Conservation (phyloP, 2,888 invertebrate genomes). For the Dinocampus coccinellae region DNA sequence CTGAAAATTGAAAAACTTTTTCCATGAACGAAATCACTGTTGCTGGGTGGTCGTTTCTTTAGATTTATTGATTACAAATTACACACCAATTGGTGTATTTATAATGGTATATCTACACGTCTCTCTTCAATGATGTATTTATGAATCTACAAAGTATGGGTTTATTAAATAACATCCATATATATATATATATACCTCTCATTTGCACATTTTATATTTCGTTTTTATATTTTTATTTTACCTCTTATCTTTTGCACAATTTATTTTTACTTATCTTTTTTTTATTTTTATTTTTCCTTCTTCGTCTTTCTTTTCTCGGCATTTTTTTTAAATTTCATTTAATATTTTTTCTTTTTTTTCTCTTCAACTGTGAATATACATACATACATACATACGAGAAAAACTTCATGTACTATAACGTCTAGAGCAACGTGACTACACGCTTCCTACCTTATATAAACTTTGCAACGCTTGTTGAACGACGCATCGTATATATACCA, state of each 20-base stretch:
- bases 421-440: constrained; percentile 29
- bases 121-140: constrained; percentile 51
- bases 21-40: constrained; percentile 16
- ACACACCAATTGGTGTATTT: constrained; percentile 57
- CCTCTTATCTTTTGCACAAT: not conserved
- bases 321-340: constrained; percentile 4
- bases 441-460: constrained; percentile 22
- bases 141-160: constrained; percentile 57
- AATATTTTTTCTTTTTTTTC: not conserved
- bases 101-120: constrained; percentile 45
- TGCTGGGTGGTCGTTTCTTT: constrained; percentile 45
- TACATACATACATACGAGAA: not conserved
- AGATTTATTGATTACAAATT: constrained; percentile 63
- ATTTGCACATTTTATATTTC: not conserved
- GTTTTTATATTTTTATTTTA: not conserved
- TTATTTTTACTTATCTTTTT: not conserved
- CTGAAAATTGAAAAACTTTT: not conserved
- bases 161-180: constrained; percentile 53
- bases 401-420: constrained; percentile 30
- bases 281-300: constrained; percentile 17
- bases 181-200: not conserved
- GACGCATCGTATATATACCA: constrained; percentile 13
- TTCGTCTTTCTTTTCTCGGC: not conserved
- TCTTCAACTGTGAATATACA: constrained; percentile 10
- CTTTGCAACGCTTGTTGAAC: constrained; percentile 22